Evolutionary conservation across 2,888 invertebrate genomes (phyloP).

Genomic region (Drosophila nr. medialis): DNA sequence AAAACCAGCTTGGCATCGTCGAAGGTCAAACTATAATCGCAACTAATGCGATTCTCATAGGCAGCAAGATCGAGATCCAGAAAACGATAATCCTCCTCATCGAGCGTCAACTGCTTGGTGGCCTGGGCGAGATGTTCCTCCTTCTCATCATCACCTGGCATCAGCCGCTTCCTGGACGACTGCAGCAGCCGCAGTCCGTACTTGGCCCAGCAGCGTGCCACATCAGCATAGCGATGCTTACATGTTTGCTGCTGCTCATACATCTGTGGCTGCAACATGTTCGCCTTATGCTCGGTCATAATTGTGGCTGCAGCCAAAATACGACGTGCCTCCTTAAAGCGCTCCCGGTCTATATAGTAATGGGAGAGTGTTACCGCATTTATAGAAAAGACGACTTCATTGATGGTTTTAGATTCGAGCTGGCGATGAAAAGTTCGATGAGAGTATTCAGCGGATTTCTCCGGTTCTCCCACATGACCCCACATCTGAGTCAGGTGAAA

Average conservation of each 20-base stretch:
- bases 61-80: slow-evolving; percentile 85
- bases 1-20: slow-evolving; percentile 94
- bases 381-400: slow-evolving; percentile 94
- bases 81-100: slow-evolving; percentile 72
- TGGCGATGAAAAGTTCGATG: slow-evolving; percentile 94
- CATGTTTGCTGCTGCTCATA: slow-evolving; percentile 86
- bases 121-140: slow-evolving; percentile 83
- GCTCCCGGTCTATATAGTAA: slow-evolving; percentile 92
- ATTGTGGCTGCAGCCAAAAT: slow-evolving; percentile 92
- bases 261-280: slow-evolving; percentile 86
- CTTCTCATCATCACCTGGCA: slow-evolving; percentile 86
- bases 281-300: slow-evolving; percentile 88
- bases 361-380: slow-evolving; percentile 96
- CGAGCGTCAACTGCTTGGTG: slow-evolving; percentile 40
- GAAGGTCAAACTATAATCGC: slow-evolving; percentile 90
- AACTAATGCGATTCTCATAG: slow-evolving; percentile 88
- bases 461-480: slow-evolving; percentile 89
- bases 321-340: slow-evolving; percentile 92
- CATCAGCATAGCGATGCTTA: slow-evolving; percentile 92
- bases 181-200: slow-evolving; percentile 92
- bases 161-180: slow-evolving; percentile 90
- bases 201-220: slow-evolving; percentile 95
- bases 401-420: slow-evolving; percentile 89
- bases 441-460: slow-evolving; percentile 93
- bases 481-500: slow-evolving; percentile 96